Evolutionary conservation across 2,888 invertebrate species (phyloP).

Genomic region (Polymixis lichenea): DNA sequence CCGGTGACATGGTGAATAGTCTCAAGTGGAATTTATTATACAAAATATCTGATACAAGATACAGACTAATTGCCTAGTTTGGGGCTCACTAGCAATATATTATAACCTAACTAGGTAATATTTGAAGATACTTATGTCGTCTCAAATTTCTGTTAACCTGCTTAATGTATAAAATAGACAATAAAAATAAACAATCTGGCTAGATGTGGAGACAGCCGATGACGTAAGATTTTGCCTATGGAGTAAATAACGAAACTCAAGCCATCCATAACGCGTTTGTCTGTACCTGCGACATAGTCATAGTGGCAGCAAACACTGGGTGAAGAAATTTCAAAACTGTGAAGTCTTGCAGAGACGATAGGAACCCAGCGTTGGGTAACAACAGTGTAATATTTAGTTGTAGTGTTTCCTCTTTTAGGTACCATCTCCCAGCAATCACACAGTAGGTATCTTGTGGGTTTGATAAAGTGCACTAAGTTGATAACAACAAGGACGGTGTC

Average conservation of each 20-base stretch:
- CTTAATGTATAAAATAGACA: too few relatives aligned
- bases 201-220: background rate
- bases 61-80: too few relatives aligned
- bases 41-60: background rate
- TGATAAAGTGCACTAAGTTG: conserved; percentile 3
- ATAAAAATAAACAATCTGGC: too few relatives aligned
- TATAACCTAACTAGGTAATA: too few relatives aligned
- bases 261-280: background rate
- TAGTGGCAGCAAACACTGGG: background rate
- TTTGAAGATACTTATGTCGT: too few relatives aligned
- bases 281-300: background rate
- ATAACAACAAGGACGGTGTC: conserved; percentile 14
- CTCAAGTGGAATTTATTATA: background rate
- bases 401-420: background rate
- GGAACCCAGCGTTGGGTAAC: background rate
- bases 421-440: background rate
- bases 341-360: background rate
- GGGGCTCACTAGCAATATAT: too few relatives aligned
- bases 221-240: background rate
- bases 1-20: background rate
- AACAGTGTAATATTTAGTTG: background rate
- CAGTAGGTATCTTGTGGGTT: background rate
- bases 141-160: too few relatives aligned
- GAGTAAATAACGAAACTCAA: background rate
- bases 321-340: background rate